Percentiles rank a stretch among this genome's conserved stretches.
Conservation (phyloP, 2,113 vertebrate species). For the Ammodytes dubius region DNA sequence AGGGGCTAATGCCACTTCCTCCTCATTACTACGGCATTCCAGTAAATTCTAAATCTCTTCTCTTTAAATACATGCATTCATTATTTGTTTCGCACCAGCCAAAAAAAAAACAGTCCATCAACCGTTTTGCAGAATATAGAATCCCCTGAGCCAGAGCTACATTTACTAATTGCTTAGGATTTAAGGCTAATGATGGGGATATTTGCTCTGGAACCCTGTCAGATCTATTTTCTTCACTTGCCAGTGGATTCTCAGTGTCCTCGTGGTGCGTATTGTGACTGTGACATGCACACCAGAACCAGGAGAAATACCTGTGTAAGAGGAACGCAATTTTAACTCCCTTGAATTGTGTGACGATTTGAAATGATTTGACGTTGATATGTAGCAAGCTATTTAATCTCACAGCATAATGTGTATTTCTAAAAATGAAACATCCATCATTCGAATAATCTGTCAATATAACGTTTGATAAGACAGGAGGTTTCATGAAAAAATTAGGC, state of each 20-base stretch:
- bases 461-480: accelerated
- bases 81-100: slow-evolving; percentile 46
- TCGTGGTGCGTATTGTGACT: not conserved
- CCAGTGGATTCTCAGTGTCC: slow-evolving; percentile 22
- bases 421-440: not conserved
- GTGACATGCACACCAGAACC: slow-evolving; percentile 8
- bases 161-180: slow-evolving; percentile 72
- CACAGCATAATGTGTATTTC: not conserved
- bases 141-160: slow-evolving; percentile 41
- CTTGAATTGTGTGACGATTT: not conserved
- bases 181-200: slow-evolving; percentile 61
- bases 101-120: slow-evolving; percentile 45
- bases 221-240: slow-evolving; percentile 52
- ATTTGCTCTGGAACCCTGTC: slow-evolving; percentile 49
- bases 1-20: slow-evolving; percentile 39
- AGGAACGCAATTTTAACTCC: not conserved
- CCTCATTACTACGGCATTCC: slow-evolving; percentile 31
- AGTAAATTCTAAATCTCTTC: slow-evolving; percentile 28
- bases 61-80: slow-evolving; percentile 60
- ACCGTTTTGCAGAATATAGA: slow-evolving; percentile 40
- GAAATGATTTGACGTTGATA: not conserved
- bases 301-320: slow-evolving; percentile 1
- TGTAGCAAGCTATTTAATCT: not conserved
- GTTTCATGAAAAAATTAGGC: not conserved
- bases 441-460: not conserved